phyloP scores from a whole-genome alignment of 2,113 vertebrate species.

The Sinosuthora webbiana region DNA sequence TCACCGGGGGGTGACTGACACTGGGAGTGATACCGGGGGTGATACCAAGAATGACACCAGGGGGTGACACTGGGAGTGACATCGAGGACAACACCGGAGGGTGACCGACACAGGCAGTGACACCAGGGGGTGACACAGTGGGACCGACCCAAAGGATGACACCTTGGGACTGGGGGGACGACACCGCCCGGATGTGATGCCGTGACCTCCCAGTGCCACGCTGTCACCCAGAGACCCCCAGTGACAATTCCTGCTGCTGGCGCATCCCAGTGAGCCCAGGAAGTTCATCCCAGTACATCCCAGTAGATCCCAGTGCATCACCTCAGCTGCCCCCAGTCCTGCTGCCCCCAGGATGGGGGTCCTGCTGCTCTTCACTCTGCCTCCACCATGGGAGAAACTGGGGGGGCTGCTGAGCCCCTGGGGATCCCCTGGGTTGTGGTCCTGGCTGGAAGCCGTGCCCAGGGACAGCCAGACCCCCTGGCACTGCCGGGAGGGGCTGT shows the following conservation, averaged over 20 bases:
- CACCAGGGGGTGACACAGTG: not conserved
- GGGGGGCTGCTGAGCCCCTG: not conserved
- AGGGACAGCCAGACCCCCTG: not conserved
- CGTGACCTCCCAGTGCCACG: not conserved
- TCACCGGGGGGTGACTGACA: too few relatives aligned
- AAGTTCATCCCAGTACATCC: not conserved
- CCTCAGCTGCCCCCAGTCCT: not conserved
- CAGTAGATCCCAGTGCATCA: not conserved
- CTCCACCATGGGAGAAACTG: not conserved
- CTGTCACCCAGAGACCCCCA: not conserved
- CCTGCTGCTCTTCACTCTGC: not conserved
- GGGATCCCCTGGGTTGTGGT: not conserved
- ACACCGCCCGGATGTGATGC: not conserved
- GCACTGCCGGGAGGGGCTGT: not conserved
- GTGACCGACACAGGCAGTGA: not conserved
- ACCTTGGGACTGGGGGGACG: accelerated
- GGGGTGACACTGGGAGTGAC: not conserved
- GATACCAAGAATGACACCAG: too few relatives aligned
- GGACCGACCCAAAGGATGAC: not conserved
- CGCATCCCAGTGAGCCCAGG: not conserved
- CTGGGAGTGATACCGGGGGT: not conserved
- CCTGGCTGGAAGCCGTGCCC: not conserved
- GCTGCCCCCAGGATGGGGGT: not conserved
- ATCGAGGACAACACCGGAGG: accelerated
- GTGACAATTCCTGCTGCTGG: not conserved